phyloP scores from a whole-genome alignment of 2,888 invertebrate species.

The Sarcophaga subvicina region DNA sequence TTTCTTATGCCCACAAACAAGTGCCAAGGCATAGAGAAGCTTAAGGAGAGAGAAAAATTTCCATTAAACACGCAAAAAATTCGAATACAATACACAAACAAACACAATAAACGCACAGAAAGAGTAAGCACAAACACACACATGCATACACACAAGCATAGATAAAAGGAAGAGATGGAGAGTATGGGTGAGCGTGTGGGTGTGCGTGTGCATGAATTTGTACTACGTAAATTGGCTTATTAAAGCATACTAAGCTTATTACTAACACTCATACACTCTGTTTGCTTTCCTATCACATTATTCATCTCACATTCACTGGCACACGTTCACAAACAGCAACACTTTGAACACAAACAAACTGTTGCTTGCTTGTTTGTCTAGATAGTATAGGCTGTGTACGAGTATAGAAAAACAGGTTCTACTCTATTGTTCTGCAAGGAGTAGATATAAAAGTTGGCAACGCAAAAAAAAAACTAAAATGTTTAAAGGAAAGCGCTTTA shows the following conservation, averaged over 20 bases:
- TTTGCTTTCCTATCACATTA: neutral
- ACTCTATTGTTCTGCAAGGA: neutral
- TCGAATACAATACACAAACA: neutral
- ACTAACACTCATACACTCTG: neutral
- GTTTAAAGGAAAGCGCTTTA: neutral
- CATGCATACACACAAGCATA: neutral
- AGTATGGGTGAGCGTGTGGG: neutral
- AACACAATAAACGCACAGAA: no score
- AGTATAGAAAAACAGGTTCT: no score
- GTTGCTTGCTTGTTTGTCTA: neutral
- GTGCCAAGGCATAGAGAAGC: neutral
- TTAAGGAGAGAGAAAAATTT: neutral
- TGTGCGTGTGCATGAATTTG: neutral
- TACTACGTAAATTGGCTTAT: slow-evolving; percentile 35
- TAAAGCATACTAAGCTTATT: slow-evolving; percentile 21
- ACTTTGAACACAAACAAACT: slow-evolving; percentile 5
- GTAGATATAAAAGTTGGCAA: neutral
- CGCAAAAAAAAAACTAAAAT: neutral
- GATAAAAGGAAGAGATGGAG: neutral
- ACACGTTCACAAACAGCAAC: neutral
- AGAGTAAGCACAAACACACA: neutral
- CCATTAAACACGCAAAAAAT: slow-evolving; percentile 16
- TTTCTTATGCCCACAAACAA: neutral
- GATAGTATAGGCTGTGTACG: neutral
- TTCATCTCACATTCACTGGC: neutral